Base-by-base conservation (phyloP, 2,888 invertebrate species). In the Xestoiulus laeticollis region DNA sequence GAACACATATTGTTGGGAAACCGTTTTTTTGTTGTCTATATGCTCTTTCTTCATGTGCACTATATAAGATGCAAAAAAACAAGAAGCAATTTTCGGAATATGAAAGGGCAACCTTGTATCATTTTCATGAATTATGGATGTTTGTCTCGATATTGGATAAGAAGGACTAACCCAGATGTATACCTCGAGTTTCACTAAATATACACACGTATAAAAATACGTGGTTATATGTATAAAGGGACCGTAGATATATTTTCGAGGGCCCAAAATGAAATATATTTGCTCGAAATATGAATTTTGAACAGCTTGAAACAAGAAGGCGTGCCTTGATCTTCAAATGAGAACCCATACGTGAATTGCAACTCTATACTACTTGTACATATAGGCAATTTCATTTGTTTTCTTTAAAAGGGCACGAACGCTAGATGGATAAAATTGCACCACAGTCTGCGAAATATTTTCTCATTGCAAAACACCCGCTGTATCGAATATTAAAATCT, bases 251-350 rank as follows among this genome's bases (percentile, higher is more conserved):
- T n/a, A n/a, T n/a, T n/a, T 68, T 68, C 10, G n/a, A 10, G 26
- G 78, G 78, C 8, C 30, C 78, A 30, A 78, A 78, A 78, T 78
- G 30, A 78, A 78, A 78, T 78, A 22, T 10, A 78, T 78, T 30
- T 26, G 30, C 30, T 78, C 4, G 30, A 78, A 78, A 78, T 78
- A 78, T 78, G 78, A 78, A 78, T 78, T 78, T 78, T 78, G 78
- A 78, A 30, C 30, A 78, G 78, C 78, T 78, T 30, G 78, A 78
- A 30, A 78, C 78, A 78, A 10, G 8, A 30, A 30, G 10, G 30
- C 78, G 30, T 78, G 78, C 78, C 78, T 78, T 26, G 78, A 78
- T 78, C 30, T 30, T 10, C 78, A 30, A 30, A 78, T 48, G 19
- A 2, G 10, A 48, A 48, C 14, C 14, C 14, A 78, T 30, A 78